Base-by-base conservation (phyloP, 2,113 vertebrate species). In the Litocranius walleri region DNA sequence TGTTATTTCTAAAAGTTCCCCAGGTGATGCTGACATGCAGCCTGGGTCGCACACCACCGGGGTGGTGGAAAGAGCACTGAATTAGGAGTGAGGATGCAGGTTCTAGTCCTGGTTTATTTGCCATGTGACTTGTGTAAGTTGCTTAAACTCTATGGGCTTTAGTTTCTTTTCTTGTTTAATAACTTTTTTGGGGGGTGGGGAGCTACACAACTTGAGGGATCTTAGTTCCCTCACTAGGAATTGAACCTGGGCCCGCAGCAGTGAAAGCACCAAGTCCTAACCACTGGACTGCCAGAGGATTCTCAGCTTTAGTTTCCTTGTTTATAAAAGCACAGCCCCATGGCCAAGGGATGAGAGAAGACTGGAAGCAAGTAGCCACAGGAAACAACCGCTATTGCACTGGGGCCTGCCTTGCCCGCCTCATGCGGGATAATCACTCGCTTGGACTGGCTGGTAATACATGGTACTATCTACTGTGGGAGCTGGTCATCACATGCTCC, bases 1-100 rank as follows among this genome's bases (percentile, higher is more conserved):
- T 67, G 16, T 17, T 36, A 43, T 12, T 74, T 89, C 48, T 33
- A 27, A 45, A 62, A 50, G 74, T 67, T 45, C 83, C 15, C 25
- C 48, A 82, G 74, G 85, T 59, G n/a, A 62, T 10, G 27, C 62
- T 48, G 71, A 54, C 14, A 2, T 2, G 19, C 36, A 64, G 33
- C 7, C n/a, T 29, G 43, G 33, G 33, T 1, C 13, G 6, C 30
- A 16, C 1, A 77, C 15, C 33, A 23, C 43, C 1, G 21, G 25
- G 3, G 9, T 2, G 15, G n/a, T 2, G 14, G 54, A 48, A 40
- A 83, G 57, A 71, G 78, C 21, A 3, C 17, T 40, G 27, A 23
- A 1, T 33, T 1, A 50, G 21, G 77, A 57, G 48, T 81, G 50
- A 13, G n/a, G 17, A 45, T 0, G 4, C 21, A 1, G 61, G 36